Base-by-base conservation (phyloP, 1,140 invertebrate species). In the Tetragnatha versicolor region DNA sequence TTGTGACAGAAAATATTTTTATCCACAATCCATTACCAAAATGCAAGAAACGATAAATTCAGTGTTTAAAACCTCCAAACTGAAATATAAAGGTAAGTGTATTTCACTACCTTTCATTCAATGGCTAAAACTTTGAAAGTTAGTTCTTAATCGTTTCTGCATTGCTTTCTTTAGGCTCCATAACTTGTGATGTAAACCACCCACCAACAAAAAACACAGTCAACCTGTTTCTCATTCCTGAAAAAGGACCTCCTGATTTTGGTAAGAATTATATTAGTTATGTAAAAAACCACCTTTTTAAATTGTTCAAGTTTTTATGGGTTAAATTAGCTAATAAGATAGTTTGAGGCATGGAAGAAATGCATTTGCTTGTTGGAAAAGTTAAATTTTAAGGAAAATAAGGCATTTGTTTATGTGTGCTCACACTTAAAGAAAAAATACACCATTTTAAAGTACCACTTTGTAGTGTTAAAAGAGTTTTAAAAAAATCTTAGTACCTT, bases 1-100 rank as follows among this genome's bases (percentile, higher is more conserved):
- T 84, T 90, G 90, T 35, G 88, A 89, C 81, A 83, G 90, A 61
- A 89, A 91, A 78, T 91, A 94, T 84, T 94, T 91, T 81, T 89
- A 88, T 39, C 89, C 90, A 1, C 85, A 86, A n/a, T 88, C 86
- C 68, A 88, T 92, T 53, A 88, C 89, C 81, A 87, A 86, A 51
- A 91, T 93, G 88, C 92, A 91, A 88, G 83, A 88, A 75, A 87
- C 87, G 86, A 90, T 88, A 83, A 89, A 88, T 77, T 88, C 88
- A 85, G 85, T 90, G n/a, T 93, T 94, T 85, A 84, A 88, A 31
- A 89, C 88, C 73, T 93, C 92, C 1, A 91, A 91, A 82, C 84
- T 93, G n/a, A 89, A 91, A 87, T 90, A 76, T 88, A 91, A 79
- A 91, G 84, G 84, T 84, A 81, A 76, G 7, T 66, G 27, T 39